phyloP scores from a whole-genome alignment of 2,797 vertebrate species.

The Channallabes apus region DNA sequence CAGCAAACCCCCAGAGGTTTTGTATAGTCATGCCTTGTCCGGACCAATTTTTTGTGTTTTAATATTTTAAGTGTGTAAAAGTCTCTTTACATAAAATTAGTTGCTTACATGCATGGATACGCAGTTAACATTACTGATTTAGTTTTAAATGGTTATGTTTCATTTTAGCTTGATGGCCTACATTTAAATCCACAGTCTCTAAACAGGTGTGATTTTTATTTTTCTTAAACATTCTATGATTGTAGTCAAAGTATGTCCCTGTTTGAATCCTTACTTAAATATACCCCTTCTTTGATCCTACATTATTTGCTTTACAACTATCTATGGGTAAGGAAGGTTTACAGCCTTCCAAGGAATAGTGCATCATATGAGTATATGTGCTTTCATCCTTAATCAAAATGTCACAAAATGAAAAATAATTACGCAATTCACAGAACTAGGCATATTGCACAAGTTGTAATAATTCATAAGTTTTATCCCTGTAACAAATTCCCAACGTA shows the following conservation, averaged over 20 bases:
- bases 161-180: background rate
- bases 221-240: background rate
- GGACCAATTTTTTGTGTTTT: no score
- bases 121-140: background rate
- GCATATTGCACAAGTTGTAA: background rate
- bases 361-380: background rate
- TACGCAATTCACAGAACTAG: background rate
- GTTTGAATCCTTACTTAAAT: background rate
- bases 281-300: no score
- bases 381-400: slow-evolving; percentile 6
- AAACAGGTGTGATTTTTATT: background rate
- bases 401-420: background rate
- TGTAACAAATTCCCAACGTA: background rate
- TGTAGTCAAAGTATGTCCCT: background rate
- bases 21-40: no score
- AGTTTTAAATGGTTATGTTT: background rate
- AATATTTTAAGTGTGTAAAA: background rate
- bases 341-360: background rate
- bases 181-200: background rate
- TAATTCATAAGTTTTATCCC: background rate
- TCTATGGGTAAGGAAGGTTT: background rate
- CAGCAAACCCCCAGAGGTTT: no score
- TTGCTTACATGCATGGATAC: background rate
- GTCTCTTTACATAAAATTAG: background rate
- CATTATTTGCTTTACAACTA: background rate